These are phyloP conservation scores for Epizoanthus illoricatus DNA, from an alignment of 92 coral and sea anemone species.

Conservation along the genomic window DNA sequence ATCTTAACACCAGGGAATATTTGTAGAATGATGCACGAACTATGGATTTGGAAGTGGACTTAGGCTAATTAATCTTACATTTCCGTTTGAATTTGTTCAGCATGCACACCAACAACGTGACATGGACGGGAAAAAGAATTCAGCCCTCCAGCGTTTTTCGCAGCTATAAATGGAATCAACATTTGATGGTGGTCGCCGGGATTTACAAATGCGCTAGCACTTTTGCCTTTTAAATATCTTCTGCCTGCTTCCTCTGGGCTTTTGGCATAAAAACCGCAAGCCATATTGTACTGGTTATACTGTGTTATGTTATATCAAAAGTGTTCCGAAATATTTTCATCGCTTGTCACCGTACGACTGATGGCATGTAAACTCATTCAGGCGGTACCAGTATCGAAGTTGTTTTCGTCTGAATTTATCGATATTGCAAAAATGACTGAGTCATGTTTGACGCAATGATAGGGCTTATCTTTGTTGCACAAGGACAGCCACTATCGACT, in stretches of 20 bases:
- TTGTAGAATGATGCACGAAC: constrained; percentile 20
- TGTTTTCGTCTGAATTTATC: constrained; percentile 9
- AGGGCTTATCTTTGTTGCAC: constrained; percentile 34
- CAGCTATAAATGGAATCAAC: constrained; percentile 2
- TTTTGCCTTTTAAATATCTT: background rate
- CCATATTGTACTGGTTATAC: background rate
- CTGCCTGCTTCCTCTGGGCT: too few species aligned
- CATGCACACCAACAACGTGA: background rate
- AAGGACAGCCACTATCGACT: background rate
- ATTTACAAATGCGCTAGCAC: background rate
- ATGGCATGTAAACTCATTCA: constrained; percentile 1
- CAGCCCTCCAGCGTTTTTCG: constrained; percentile 33
- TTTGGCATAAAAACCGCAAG: background rate
- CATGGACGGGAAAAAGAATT: background rate
- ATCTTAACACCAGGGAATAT: constrained; percentile 18
- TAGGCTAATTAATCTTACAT: constrained; percentile 26
- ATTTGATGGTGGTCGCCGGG: background rate
- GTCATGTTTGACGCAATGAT: constrained; percentile 25
- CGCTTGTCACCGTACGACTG: background rate
- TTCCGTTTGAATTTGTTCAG: constrained; percentile 21
- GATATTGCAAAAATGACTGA: constrained; percentile 14
- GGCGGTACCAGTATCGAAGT: background rate
- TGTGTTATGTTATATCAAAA: background rate
- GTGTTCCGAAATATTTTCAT: constrained; percentile 11
- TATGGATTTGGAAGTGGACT: constrained; percentile 2